phyloP scores from a whole-genome alignment of 2,888 invertebrate genomes.

The Trisateles emortualis region DNA sequence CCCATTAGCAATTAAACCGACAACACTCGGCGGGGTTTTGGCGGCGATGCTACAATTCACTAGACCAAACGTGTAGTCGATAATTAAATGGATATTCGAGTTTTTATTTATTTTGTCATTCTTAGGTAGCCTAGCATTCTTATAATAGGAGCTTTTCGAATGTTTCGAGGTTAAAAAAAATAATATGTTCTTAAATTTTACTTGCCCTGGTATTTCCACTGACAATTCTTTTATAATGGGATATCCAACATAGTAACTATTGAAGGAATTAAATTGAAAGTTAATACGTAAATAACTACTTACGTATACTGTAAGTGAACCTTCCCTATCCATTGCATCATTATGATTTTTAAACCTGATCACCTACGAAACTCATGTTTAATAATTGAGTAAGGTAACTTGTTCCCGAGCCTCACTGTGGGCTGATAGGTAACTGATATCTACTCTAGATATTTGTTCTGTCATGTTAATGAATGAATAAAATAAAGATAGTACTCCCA shows the following conservation, averaged over 20 bases:
- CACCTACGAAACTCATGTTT: conserved; percentile 27
- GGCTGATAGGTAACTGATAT: conserved; percentile 5
- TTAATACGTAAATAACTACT: background rate
- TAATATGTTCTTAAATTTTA: no score
- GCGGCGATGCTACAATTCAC: no score
- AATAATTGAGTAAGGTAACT: conserved; percentile 14
- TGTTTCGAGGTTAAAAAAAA: no score
- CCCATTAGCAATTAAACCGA: no score
- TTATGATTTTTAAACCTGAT: conserved; percentile 38
- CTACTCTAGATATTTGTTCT: conserved; percentile 6
- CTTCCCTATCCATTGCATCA: conserved; percentile 1
- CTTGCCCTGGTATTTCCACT: no score
- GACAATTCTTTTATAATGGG: no score
- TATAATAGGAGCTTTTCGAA: no score
- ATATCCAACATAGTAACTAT: background rate
- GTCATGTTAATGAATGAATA: conserved; percentile 14
- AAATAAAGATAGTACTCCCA: conserved; percentile 1
- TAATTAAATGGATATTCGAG: no score
- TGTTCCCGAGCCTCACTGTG: conserved; percentile 21
- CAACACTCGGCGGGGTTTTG: no score
- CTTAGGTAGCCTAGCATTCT: no score
- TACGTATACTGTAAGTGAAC: background rate
- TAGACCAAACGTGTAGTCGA: no score
- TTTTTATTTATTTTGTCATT: no score
- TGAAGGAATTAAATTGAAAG: background rate